Conservation (phyloP, 2,888 invertebrate species). For the Leptinotarsa rubiginosa region DNA sequence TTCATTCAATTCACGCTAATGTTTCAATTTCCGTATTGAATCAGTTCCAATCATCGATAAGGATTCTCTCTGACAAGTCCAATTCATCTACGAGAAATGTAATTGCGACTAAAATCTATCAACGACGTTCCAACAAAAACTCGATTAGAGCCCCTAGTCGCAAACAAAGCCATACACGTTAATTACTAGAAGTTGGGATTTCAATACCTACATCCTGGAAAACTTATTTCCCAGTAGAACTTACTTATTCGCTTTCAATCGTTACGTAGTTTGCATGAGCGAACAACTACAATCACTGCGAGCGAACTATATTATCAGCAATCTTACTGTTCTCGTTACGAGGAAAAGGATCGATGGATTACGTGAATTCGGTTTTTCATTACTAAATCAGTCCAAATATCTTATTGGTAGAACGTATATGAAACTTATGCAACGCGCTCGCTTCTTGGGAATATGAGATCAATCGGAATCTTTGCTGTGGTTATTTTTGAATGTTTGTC, state of each 20-base stretch:
- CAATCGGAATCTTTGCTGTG: no score
- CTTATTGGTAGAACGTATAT: no score
- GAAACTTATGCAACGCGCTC: no score
- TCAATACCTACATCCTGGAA: slow-evolving; percentile 17
- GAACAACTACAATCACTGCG: slow-evolving; percentile 15
- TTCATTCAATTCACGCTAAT: not conserved
- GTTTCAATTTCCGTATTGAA: not conserved
- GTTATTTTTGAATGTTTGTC: no score
- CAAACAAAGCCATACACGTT: slow-evolving; percentile 24
- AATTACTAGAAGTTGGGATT: slow-evolving; percentile 17
- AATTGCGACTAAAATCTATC: not conserved
- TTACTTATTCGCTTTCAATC: slow-evolving; percentile 16
- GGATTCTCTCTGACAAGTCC: not conserved
- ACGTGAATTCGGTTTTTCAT: not conserved
- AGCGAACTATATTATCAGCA: slow-evolving; percentile 4
- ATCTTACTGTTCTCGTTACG: not conserved
- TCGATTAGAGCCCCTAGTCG: slow-evolving; percentile 16
- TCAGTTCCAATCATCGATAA: not conserved
- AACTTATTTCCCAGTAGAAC: slow-evolving; percentile 12
- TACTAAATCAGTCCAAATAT: no score
- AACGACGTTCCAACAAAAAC: slow-evolving; percentile 24
- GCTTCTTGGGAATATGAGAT: no score
- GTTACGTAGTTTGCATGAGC: slow-evolving; percentile 14
- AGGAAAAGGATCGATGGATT: not conserved
- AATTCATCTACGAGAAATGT: not conserved